Evolutionary conservation across 2,113 vertebrate species (phyloP), one percentile per base, ranked within the genome.

Genomic region (Percopsis transmontana): DNA sequence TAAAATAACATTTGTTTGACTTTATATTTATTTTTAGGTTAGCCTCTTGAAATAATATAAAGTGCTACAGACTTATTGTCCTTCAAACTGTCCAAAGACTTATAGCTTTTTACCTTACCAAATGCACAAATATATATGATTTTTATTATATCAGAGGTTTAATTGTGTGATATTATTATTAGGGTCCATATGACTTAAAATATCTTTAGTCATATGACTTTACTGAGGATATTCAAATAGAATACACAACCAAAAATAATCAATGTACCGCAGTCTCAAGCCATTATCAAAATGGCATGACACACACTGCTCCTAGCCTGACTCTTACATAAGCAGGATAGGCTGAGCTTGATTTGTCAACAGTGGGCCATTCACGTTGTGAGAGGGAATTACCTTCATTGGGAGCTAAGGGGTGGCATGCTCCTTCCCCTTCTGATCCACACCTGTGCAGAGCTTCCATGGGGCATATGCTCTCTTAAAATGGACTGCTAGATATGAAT

Each of bases 291-390:
- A 54, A 55, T 27, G 42, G 16, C 51, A 23, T 65, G 38, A 65
- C 50, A 41, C 27, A 53, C 24, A 16, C 38, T 42, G 18, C 42
- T 48, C 41, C 41, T 58, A 24, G 19, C 23, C 50, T 44, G 54
- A 48, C 66, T 21, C 58, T 70, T 62, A 62, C 20, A 59, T 21
- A 70, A 63, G 15, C 59, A 38, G 47, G 24, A 56, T 18, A 21
- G n/a, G 9, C 16, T 5, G 21, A 39, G 47, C 11, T 20, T 33
- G 41, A 21, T 51, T 69, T 45, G 58, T 14, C 40, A 62, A 41
- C 18, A 53, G 20, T 51, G 27, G 23, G 18, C 55, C 16, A 60
- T 59, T 39, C 40, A 62, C 13, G 56, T 18, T 18, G 1, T 6
- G 39, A 45, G 9, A 19, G 6, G 18, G 1, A 19, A 27, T 55